Percentiles rank a stretch among this genome's conserved stretches.
Conservation (phyloP, 2,888 invertebrate genomes). For the Pterostichus niger region DNA sequence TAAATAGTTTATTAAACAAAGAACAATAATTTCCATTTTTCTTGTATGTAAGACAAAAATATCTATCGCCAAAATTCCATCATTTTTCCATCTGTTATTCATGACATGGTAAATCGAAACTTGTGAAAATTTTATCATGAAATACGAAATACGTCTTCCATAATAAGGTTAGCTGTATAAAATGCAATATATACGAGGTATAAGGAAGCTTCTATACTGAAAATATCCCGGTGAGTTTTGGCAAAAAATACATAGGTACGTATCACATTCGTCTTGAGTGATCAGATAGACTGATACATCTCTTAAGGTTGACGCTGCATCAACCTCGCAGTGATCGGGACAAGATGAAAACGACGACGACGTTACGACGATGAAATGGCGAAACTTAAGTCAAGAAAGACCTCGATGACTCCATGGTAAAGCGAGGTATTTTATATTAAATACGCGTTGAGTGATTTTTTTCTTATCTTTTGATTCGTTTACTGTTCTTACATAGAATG, state of each 20-base stretch:
- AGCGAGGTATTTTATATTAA: no score
- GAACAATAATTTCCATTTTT: no score
- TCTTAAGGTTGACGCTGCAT: no score
- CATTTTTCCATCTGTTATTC: background rate
- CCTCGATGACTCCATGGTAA: no score
- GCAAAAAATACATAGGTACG: constrained; percentile 10
- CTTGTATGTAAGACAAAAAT: no score
- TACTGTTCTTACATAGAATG: no score
- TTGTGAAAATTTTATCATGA: constrained; percentile 23
- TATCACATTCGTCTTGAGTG: background rate
- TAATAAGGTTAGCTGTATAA: constrained; percentile 32
- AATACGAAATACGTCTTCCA: constrained; percentile 22
- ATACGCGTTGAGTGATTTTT: no score
- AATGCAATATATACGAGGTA: constrained; percentile 35
- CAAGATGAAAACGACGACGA: background rate
- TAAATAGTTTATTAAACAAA: no score
- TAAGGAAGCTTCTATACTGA: background rate
- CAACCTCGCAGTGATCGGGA: background rate
- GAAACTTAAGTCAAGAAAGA: no score
- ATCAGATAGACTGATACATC: constrained; percentile 15
- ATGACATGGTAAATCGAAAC: constrained; percentile 5
- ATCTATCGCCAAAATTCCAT: no score
- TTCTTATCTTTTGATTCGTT: no score
- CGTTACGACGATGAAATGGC: background rate
- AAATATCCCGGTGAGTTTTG: background rate